Percentiles rank a stretch among this genome's conserved stretches.
Conservation (phyloP, 2,888 invertebrate species). For the Lysandra coridon region DNA sequence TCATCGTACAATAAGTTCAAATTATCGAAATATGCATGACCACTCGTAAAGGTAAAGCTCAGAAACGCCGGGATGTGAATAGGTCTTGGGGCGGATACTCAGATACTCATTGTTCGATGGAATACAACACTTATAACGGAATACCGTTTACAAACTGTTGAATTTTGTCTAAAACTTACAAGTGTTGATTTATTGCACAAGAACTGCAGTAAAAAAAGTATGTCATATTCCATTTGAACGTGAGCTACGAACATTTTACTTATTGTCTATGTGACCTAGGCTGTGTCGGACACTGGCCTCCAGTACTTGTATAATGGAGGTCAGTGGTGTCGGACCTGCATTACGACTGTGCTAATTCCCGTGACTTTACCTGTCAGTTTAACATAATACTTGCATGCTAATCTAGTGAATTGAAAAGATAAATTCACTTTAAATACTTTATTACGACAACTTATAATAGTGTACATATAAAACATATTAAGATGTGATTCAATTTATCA, state of each 20-base stretch:
- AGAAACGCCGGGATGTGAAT: conserved; percentile 64
- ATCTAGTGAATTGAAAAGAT: conserved; percentile 66
- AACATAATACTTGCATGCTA: conserved; percentile 44
- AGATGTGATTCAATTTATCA: conserved; percentile 77
- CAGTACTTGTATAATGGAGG: too few species aligned
- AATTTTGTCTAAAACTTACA: background rate
- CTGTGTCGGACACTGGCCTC: background rate
- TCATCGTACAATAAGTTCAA: conserved; percentile 72
- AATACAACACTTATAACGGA: background rate
- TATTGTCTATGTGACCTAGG: conserved; percentile 8
- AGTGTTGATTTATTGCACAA: background rate
- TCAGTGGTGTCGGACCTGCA: background rate
- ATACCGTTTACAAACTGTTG: background rate
- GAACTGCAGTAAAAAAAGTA: background rate
- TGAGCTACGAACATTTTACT: conserved; percentile 8
- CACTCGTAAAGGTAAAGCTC: conserved; percentile 46
- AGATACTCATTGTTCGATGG: background rate
- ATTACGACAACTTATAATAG: conserved; percentile 80
- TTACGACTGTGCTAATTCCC: conserved; percentile 17
- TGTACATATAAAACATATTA: conserved; percentile 80
- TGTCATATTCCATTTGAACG: conserved; percentile 1
- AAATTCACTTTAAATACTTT: conserved; percentile 80
- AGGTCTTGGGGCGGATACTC: conserved; percentile 47
- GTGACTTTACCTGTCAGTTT: conserved; percentile 19
- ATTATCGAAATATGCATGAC: conserved; percentile 64